Percentiles rank a stretch among this genome's conserved stretches.
These are phyloP conservation scores for Cheirogaleus major DNA, from an alignment of 2,797 vertebrate species.

Conservation along the genomic window DNA sequence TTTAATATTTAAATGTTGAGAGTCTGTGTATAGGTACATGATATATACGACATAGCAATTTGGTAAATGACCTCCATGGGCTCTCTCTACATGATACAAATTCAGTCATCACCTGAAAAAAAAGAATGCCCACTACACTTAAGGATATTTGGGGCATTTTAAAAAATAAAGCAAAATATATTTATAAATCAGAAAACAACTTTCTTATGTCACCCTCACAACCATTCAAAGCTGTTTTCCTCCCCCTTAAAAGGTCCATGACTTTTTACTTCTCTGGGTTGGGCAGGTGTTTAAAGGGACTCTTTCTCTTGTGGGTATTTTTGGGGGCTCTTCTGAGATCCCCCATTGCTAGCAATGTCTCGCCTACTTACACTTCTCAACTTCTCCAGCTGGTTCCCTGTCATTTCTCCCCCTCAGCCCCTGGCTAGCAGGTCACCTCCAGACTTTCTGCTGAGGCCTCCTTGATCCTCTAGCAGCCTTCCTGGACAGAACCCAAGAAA, in stretches of 20 bases:
- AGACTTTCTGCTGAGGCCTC: background rate
- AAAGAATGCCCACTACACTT: background rate
- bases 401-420: background rate
- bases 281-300: background rate
- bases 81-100: background rate
- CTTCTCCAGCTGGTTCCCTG: background rate
- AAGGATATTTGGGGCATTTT: background rate
- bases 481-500: background rate
- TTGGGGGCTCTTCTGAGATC: background rate
- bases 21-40: background rate
- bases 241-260: background rate
- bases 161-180: background rate
- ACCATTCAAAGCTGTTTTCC: background rate
- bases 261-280: background rate
- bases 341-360: background rate
- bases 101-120: background rate
- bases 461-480: background rate
- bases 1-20: background rate
- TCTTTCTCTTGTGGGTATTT: background rate
- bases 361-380: background rate
- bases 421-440: background rate
- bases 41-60: background rate
- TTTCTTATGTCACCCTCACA: background rate
- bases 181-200: background rate
- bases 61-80: background rate